Conservation (phyloP, 2,113 vertebrate species). For the Mormoops blainvillei region DNA sequence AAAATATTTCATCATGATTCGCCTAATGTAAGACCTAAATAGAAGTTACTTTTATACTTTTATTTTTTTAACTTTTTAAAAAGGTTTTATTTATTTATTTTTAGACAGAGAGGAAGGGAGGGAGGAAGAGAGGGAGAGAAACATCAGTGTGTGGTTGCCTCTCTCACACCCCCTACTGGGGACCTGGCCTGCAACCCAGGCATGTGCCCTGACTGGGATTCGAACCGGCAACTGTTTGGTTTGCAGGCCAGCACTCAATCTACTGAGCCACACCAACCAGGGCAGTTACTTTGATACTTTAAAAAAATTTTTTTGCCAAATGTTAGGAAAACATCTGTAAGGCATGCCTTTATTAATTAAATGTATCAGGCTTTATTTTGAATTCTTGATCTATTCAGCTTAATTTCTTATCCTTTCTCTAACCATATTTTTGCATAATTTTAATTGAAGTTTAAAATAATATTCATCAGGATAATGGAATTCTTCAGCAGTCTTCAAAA, state of each 20-base stretch:
- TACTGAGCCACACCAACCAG: too few species aligned
- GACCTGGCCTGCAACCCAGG: too few species aligned
- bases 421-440: not conserved
- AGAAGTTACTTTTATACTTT: not conserved
- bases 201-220: too few species aligned
- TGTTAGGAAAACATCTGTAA: slow-evolving; percentile 25
- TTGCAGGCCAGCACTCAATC: too few species aligned
- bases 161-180: too few species aligned
- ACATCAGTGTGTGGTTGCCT: too few species aligned
- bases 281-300: not conserved
- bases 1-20: slow-evolving; percentile 37
- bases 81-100: too few species aligned
- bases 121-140: too few species aligned
- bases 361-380: not conserved
- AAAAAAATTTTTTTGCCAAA: not conserved
- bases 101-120: too few species aligned
- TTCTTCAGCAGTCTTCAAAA: slow-evolving; percentile 25
- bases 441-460: slow-evolving; percentile 40
- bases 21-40: not conserved
- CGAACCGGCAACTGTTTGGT: too few species aligned
- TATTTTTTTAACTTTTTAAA: too few species aligned
- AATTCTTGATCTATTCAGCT: not conserved
- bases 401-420: slow-evolving; percentile 28
- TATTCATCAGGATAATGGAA: not conserved
- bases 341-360: not conserved